Evolutionary conservation across 1,140 invertebrate genomes (phyloP).

Genomic region (Philopotamus ludificatus): DNA sequence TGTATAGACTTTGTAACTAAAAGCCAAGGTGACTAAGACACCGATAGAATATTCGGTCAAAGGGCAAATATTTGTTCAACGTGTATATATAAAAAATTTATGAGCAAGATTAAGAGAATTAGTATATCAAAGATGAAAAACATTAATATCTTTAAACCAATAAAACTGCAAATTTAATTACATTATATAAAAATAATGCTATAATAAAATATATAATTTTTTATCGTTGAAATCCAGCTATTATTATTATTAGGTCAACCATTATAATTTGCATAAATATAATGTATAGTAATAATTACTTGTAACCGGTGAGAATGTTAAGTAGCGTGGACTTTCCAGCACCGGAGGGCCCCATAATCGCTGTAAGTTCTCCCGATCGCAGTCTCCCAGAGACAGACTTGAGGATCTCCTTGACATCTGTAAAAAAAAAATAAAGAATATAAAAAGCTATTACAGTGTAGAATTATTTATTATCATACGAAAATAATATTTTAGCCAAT

Average conservation of each 20-base stretch:
- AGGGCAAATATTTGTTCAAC: too few species aligned
- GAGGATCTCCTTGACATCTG: constrained; percentile 59
- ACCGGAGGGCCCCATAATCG: constrained; percentile 83
- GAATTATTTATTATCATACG: too few species aligned
- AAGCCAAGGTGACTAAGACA: too few species aligned
- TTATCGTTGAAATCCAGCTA: background rate
- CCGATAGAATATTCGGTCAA: too few species aligned
- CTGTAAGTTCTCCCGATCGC: constrained; percentile 70
- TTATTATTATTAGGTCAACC: background rate
- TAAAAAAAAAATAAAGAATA: constrained; percentile 50
- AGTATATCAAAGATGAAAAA: too few species aligned
- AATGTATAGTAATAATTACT: constrained; percentile 49
- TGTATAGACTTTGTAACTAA: too few species aligned
- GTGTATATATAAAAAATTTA: too few species aligned
- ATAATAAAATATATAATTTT: background rate
- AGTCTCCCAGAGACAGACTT: constrained; percentile 69
- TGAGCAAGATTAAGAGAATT: too few species aligned
- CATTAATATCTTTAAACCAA: too few species aligned
- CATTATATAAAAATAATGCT: background rate
- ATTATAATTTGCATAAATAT: background rate
- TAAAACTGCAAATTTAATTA: background rate
- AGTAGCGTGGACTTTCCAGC: constrained; percentile 81
- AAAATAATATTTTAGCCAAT: too few species aligned
- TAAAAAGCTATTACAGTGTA: too few species aligned
- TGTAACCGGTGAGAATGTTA: constrained; percentile 75